A percentile compares a stretch with the other conserved stretches of the same genome.
Conservation (phyloP, 2,113 vertebrate species). For the Elachura formosa region DNA sequence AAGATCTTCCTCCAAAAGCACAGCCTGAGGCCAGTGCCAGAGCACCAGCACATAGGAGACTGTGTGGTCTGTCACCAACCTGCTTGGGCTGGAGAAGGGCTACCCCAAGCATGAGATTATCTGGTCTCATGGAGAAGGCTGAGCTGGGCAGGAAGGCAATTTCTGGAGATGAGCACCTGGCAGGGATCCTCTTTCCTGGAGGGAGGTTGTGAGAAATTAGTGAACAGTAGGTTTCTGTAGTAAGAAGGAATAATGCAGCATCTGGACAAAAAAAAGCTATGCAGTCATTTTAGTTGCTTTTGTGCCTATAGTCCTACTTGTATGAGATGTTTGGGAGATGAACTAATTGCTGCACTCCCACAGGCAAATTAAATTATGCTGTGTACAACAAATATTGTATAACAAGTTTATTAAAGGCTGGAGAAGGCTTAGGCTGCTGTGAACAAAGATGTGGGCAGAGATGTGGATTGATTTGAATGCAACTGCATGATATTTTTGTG, state of each 20-base stretch:
- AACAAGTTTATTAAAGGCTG: conserved; percentile 16
- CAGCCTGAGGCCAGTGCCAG: neutral
- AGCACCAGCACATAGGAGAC: neutral
- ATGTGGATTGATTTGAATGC: neutral
- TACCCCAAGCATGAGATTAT: fast-evolving
- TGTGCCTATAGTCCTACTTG: neutral
- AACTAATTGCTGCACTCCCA: neutral
- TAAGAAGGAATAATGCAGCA: neutral
- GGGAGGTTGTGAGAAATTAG: neutral
- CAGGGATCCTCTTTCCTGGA: neutral
- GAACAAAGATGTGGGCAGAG: conserved; percentile 16
- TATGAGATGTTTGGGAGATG: neutral
- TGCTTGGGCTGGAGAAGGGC: neutral
- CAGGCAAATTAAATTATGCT: neutral
- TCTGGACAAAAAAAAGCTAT: neutral
- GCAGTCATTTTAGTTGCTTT: neutral
- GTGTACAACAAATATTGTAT: neutral
- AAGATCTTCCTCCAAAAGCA: neutral
- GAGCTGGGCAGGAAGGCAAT: neutral
- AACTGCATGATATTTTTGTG: neutral
- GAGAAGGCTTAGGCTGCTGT: neutral
- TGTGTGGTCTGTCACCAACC: neutral
- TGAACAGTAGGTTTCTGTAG: neutral
- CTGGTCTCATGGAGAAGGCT: neutral
- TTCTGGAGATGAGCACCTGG: neutral